These are phyloP conservation scores for Mormyrus iriodes DNA, from an alignment of 2,113 vertebrate species.

Conservation along the genomic window DNA sequence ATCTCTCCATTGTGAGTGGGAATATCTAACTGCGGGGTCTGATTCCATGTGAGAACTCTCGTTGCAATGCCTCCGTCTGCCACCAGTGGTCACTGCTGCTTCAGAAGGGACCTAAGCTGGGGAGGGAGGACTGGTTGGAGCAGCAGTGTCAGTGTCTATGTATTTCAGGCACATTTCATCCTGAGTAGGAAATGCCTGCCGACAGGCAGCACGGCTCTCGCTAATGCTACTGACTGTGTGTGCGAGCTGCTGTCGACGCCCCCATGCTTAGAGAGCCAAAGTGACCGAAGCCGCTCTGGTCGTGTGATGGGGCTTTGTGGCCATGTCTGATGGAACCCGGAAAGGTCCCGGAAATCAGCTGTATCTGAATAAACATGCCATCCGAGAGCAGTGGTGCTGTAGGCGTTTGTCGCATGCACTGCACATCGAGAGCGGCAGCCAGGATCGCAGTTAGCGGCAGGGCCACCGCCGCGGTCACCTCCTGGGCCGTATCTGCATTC, in stretches of 20 bases:
- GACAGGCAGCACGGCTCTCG: not conserved
- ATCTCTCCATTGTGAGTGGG: not conserved
- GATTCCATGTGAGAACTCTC: not conserved
- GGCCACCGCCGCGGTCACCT: not conserved
- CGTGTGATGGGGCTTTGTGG: not conserved
- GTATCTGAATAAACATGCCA: not conserved
- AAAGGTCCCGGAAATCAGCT: not conserved
- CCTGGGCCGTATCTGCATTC: not conserved
- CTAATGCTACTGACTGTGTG: not conserved
- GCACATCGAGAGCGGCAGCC: not conserved
- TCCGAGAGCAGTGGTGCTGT: not conserved
- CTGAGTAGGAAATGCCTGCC: not conserved
- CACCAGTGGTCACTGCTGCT: conserved; percentile 19
- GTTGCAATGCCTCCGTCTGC: conserved; percentile 40
- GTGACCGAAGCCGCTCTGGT: not conserved
- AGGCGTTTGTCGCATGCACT: not conserved
- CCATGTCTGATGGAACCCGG: not conserved
- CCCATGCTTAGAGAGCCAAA: not conserved
- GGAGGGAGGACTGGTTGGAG: not conserved
- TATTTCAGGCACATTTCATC: conserved; percentile 6
- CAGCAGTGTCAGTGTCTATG: not conserved
- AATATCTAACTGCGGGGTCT: not conserved
- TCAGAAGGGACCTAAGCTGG: not conserved
- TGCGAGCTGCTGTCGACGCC: not conserved
- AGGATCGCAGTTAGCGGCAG: not conserved